Base-by-base conservation (phyloP, 1,140 invertebrate genomes). In the Halesus radiatus region DNA sequence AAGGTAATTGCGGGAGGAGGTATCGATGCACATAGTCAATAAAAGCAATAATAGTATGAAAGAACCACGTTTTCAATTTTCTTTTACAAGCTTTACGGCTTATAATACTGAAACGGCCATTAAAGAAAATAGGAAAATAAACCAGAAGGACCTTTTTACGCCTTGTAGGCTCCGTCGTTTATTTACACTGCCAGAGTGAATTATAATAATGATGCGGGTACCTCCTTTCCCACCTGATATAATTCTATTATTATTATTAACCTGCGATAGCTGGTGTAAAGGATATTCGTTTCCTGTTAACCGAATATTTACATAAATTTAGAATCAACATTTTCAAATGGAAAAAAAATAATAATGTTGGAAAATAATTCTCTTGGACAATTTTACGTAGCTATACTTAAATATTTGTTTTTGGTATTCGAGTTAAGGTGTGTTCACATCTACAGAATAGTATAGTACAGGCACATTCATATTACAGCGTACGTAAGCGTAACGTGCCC, bases 1-100 rank as follows among this genome's bases (percentile, higher is more conserved):
- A 45, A 0, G 37, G 37, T 45, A 45, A 10, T 1, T 45, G 1
- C 3, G 3, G 3, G 5, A 45, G 37, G 37, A 45, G 37, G 10
- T 13, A 45, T 45, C 37, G 37, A 45, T 45, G 37, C 10, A 45
- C 37, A 45, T 13, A 45, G 37, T 10, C 37, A 13, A 37, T 45
- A 45, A 45, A 45, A 45, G 23, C 22, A 22, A 60, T 66, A 66
- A 66, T 29, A 66, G 29, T n/a, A 66, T 66, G 26, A 66, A 66
- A 26, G 62, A 26, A 66, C 23, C 62, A 66, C 22, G 62, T 66
- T 66, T 66, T 26, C 22, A 66, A 66, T 66, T 66, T 66, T 29
- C 62, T 29, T 66, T 66, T 66, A 32, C 62, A 26, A 66, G 62
- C 62, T 26, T 32, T n/a, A 32, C 22, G 62, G 62, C 22, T 66